phyloP scores from a whole-genome alignment of 2,797 vertebrate genomes.

The Nasua narica region DNA sequence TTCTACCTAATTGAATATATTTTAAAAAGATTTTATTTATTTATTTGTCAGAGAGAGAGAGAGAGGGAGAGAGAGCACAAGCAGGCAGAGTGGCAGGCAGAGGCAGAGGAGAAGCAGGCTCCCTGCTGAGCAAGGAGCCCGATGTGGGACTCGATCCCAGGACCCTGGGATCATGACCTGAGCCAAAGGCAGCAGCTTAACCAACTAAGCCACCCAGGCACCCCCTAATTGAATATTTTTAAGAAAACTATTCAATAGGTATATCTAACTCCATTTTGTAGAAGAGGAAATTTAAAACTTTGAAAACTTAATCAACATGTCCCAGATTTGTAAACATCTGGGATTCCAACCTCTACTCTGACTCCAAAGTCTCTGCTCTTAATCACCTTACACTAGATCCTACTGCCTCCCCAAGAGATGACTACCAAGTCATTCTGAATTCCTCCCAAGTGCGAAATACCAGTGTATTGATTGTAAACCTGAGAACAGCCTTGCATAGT shows the following conservation, averaged over 20 bases:
- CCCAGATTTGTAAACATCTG: neutral
- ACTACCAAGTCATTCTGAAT: neutral
- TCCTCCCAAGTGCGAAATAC: neutral
- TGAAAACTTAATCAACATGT: neutral
- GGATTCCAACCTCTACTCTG: neutral
- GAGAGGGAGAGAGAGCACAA: too few species aligned
- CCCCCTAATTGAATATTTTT: neutral
- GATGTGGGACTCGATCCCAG: too few species aligned
- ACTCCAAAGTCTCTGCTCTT: neutral
- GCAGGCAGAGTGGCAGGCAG: too few species aligned
- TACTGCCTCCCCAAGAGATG: neutral
- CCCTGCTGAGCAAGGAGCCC: too few species aligned
- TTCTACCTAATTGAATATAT: neutral
- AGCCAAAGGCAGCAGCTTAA: too few species aligned
- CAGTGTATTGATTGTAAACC: neutral
- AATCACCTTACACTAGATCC: neutral
- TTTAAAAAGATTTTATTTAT: neutral
- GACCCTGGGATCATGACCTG: too few species aligned
- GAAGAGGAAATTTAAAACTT: neutral
- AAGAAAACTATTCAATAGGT: neutral
- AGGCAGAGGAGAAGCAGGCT: too few species aligned
- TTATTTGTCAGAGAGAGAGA: too few species aligned
- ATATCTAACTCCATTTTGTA: neutral
- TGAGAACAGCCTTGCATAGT: neutral
- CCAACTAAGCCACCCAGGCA: too few species aligned